Evolutionary conservation across 2,888 invertebrate genomes (phyloP), one percentile per base, ranked within the genome.

Genomic region (Ochlodes sylvanus): DNA sequence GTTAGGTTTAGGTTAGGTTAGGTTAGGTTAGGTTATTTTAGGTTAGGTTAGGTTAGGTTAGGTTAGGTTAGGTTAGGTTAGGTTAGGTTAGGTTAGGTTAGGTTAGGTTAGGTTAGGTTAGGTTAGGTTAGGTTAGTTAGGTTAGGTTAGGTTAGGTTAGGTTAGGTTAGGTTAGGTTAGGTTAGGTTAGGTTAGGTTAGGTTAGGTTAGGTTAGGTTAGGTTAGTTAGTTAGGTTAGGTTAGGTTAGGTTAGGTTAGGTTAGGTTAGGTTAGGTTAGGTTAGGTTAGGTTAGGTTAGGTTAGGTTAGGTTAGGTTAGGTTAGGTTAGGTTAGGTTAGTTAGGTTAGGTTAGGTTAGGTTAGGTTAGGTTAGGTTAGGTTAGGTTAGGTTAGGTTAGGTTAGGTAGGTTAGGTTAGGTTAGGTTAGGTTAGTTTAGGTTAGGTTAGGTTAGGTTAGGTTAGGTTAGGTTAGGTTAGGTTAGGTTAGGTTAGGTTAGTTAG

Each of bases 21-120:
- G 69, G 71, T 71, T 71, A 71, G 71, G 71, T 71, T 71, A 71
- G 71, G 71, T 70, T 68, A 70, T 63, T 63, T 69, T 69, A 68
- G 64, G 70, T 63, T 70, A 68, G 64, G 68, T 68, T 69, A 38
- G 70, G 68, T 71, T 70, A 63, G 71, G 70, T 73, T 73, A 72
- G 72, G 71, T 72, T 72, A 69, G 70, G 70, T 71, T 70, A 70
- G 70, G 72, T 72, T 72, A 72, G 32, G 72, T 70, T 72, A 70
- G 70, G 72, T 72, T 69, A 67, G 69, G 69, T 62, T 69, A 70
- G 70, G 70, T 64, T 70, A 69, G 70, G 70, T 70, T 70, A 70
- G 70, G 70, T 70, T 70, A 70, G 70, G 70, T 70, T 70, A 68
- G 70, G 68, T 70, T 68, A 68, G 70, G 68, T 70, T 68, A 68